Evolutionary conservation across 53 echinoderm and acorn worm species (phyloP).

Genomic region (Crossaster papposus): DNA sequence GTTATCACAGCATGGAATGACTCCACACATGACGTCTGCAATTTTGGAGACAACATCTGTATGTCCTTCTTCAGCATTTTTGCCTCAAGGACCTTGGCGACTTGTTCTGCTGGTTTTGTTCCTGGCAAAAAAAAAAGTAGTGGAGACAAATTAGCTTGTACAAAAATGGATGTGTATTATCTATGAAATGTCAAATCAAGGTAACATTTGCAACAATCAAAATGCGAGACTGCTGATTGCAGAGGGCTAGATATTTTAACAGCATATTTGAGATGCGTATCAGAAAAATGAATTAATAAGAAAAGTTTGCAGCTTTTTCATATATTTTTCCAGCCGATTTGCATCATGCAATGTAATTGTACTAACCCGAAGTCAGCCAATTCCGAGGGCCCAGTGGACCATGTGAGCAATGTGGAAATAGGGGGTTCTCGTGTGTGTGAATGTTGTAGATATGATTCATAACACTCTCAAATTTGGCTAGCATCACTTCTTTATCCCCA

Average conservation of each 20-base stretch:
- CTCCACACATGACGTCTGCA: slow-evolving; percentile 39
- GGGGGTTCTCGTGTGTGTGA: slow-evolving; percentile 39
- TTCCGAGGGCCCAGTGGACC: slow-evolving; percentile 2
- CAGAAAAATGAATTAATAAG: too few relatives aligned
- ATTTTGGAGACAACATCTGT: slow-evolving; percentile 27
- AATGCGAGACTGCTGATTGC: too few relatives aligned
- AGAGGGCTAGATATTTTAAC: neutral
- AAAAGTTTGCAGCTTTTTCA: too few relatives aligned
- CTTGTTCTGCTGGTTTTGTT: slow-evolving; percentile 25
- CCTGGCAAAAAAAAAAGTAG: slow-evolving; percentile 2
- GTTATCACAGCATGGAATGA: slow-evolving; percentile 25
- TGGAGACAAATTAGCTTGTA: too few relatives aligned
- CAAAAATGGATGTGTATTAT: too few relatives aligned
- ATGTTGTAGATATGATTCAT: slow-evolving; percentile 23
- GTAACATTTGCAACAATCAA: too few relatives aligned
- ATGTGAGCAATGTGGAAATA: slow-evolving; percentile 39
- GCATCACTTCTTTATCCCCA: slow-evolving; percentile 33
- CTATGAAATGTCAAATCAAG: too few relatives aligned
- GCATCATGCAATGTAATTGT: neutral
- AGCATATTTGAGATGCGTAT: too few relatives aligned
- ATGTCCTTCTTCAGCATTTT: slow-evolving; percentile 4
- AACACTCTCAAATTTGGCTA: slow-evolving; percentile 38
- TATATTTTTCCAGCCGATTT: too few relatives aligned
- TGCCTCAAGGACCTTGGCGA: neutral
- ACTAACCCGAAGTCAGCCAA: slow-evolving; percentile 31